Evolutionary conservation across 2,888 invertebrate genomes (phyloP).

Genomic region (Acleris sparsana): DNA sequence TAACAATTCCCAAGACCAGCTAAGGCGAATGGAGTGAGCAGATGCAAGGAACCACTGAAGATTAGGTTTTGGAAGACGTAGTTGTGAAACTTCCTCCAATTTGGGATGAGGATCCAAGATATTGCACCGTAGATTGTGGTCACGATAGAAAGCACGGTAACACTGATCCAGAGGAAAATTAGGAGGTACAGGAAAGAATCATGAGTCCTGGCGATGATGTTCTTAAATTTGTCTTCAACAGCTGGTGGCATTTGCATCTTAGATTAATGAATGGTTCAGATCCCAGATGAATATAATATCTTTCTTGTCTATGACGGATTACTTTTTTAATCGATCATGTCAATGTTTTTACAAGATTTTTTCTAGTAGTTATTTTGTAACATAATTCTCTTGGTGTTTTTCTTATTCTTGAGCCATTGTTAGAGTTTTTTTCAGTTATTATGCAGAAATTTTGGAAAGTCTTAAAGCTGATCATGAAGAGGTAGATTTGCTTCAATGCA

Average conservation of each 20-base stretch:
- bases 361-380: background rate
- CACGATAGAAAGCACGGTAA: conserved; percentile 13
- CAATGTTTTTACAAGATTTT: background rate
- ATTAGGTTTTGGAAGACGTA: conserved; percentile 33
- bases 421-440: too few species aligned
- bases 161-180: conserved; percentile 19
- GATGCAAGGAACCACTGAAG: conserved; percentile 27
- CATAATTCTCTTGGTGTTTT: too few species aligned
- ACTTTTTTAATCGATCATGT: background rate
- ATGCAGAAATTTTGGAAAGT: too few species aligned
- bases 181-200: conserved; percentile 24
- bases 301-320: too few species aligned
- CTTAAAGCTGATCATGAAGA: too few species aligned
- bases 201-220: conserved; percentile 13
- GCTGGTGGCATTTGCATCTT: conserved; percentile 14
- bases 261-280: background rate
- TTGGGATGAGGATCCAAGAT: conserved; percentile 30
- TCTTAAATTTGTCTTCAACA: conserved; percentile 30
- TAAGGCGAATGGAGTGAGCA: conserved; percentile 29
- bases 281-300: too few species aligned
- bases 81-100: conserved; percentile 32
- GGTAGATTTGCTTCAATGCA: too few species aligned
- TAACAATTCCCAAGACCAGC: conserved; percentile 33
- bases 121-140: conserved; percentile 21
- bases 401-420: too few species aligned